Base-by-base conservation (phyloP, 1,140 invertebrate genomes). In the Triops longicaudatus region DNA sequence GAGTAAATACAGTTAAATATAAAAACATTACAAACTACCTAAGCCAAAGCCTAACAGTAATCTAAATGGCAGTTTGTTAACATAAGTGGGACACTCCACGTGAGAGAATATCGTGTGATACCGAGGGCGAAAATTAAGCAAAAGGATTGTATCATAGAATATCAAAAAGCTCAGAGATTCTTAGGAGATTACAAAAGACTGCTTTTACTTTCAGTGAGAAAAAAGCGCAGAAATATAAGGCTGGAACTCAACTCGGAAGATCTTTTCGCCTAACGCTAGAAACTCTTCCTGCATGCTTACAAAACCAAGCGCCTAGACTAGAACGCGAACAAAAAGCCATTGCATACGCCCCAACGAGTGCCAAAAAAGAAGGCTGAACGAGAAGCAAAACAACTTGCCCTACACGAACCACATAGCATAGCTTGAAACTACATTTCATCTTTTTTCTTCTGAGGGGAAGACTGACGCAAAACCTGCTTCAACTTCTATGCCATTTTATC, bases 11-110 rank as follows among this genome's bases (percentile, higher is more conserved):
- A 63, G 22, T 63, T 63, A 63, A 12, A 63, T 63, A 63, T 63
- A 63, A 63, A 63, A 63, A 63, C 50, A 17, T 63, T 63, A 63
- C 50, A 63, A 63, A 63, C 50, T 63, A 63, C 50, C 50, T 63
- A 63, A 63, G 50, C 50, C 22, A 63, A 63, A 63, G 50, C 50
- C 50, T 63, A 63, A 63, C 50, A 63, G 50, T 63, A 63, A 22
- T 63, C 50, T 63, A 63, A 63, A 63, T 63, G 50, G 50, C 50
- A 63, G 50, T 63, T 63, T 63, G 50, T 63, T 63, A 22, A n/a
- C 14, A 63, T 63, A 63, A 17, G 17, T 22, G 10, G 17, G 6
- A 4, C 22, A 9, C 10, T 63, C 50, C 50, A 63, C 50, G 50
- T 17, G 50, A 63, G 50, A 14, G 50, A 9, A 63, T 63, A 6